Evolutionary conservation across 92 coral and sea anemone genomes (phyloP).

Genomic region (Zoanthus sansibaricus): DNA sequence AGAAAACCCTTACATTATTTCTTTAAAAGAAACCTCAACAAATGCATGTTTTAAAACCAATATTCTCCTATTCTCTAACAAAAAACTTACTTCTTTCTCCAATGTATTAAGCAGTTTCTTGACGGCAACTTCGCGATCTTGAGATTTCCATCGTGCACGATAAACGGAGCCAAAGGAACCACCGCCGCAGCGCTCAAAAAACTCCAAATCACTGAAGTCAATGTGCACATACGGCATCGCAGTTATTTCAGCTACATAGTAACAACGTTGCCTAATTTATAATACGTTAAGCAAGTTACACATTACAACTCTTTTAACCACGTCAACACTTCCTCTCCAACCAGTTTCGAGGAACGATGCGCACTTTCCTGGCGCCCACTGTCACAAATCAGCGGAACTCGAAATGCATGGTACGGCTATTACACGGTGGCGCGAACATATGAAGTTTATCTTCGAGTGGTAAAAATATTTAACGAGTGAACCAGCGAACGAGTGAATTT

Average conservation of each 20-base stretch:
- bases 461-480: no score
- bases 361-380: not conserved
- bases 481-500: no score
- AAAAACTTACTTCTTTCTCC: conserved; percentile 72
- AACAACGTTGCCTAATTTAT: not conserved
- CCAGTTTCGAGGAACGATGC: not conserved
- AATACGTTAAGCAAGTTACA: not conserved
- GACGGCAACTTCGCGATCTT: conserved; percentile 81
- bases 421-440: no score
- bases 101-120: conserved; percentile 73
- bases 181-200: conserved; percentile 83
- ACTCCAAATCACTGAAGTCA: conserved; percentile 77
- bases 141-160: conserved; percentile 76
- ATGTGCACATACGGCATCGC: conserved; percentile 75
- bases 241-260: not conserved
- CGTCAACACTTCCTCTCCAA: no score
- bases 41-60: not conserved
- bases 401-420: no score
- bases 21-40: not conserved
- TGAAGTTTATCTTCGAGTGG: no score
- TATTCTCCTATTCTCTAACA: not conserved
- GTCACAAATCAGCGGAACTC: not conserved
- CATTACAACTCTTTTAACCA: no score
- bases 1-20: not conserved
- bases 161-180: conserved; percentile 92